These are phyloP conservation scores for Caenorhabditis sp. DNA, from an alignment of 2,888 invertebrate species.

Conservation along the genomic window DNA sequence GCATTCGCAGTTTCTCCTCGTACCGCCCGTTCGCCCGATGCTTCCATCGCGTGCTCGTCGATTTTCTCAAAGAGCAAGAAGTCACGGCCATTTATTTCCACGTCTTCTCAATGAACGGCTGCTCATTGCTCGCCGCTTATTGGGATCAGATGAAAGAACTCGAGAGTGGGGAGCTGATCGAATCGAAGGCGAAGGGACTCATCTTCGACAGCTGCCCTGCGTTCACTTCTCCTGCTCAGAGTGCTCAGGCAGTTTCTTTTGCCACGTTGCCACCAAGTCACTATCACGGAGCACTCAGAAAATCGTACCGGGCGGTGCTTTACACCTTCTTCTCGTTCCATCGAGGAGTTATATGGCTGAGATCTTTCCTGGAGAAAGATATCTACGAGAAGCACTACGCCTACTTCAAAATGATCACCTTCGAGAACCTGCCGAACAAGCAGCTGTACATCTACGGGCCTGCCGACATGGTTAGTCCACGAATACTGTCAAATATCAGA, in stretches of 20 bases:
- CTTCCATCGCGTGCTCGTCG: constrained; percentile 49
- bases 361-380: constrained; percentile 68
- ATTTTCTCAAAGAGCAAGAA: constrained; percentile 21
- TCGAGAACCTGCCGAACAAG: constrained; percentile 69
- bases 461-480: constrained; percentile 55
- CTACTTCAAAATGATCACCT: constrained; percentile 72
- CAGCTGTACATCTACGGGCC: constrained; percentile 84
- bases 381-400: constrained; percentile 73
- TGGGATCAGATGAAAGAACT: constrained; percentile 69
- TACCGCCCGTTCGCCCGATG: constrained; percentile 68
- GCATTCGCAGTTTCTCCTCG: constrained; percentile 70
- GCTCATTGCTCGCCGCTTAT: constrained; percentile 71
- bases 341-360: constrained; percentile 70
- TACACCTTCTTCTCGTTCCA: constrained; percentile 72
- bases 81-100: constrained; percentile 54
- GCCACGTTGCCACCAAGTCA: constrained; percentile 71
- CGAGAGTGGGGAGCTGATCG: constrained; percentile 60
- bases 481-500: neutral
- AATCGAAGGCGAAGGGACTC: constrained; percentile 67
- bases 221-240: constrained; percentile 72
- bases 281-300: constrained; percentile 64
- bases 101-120: constrained; percentile 72
- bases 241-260: constrained; percentile 75
- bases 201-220: constrained; percentile 78
- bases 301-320: constrained; percentile 67